phyloP scores from a whole-genome alignment of 1,140 invertebrate genomes.

The Alviniconcha marisindica region DNA sequence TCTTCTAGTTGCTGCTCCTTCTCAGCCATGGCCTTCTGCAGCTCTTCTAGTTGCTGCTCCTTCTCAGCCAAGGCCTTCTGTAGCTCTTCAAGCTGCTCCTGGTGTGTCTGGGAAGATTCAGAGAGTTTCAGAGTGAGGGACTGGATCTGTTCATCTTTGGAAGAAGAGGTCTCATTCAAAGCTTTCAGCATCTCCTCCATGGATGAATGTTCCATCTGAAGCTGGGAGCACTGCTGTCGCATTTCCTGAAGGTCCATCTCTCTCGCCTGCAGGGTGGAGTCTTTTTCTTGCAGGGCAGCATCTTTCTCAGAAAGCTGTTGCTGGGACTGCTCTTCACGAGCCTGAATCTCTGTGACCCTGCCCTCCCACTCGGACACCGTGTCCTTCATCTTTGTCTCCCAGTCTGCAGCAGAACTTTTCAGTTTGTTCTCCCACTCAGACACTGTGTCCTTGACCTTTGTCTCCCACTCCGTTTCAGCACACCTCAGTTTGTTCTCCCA shows the following conservation, averaged over 20 bases:
- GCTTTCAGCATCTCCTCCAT: conserved; percentile 68
- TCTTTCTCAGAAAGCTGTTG: conserved; percentile 35
- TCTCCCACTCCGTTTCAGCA: background rate
- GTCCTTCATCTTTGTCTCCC: conserved; percentile 49
- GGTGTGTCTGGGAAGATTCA: conserved; percentile 25
- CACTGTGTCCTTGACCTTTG: conserved; percentile 23
- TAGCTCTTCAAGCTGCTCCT: background rate
- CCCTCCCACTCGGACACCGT: conserved; percentile 49
- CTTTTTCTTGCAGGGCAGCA: conserved; percentile 52
- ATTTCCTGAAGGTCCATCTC: conserved; percentile 51
- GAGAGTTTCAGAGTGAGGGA: conserved; percentile 48
- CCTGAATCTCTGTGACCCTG: background rate
- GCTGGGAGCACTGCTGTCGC: conserved; percentile 44
- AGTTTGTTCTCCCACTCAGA: conserved; percentile 52
- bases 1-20: conserved; percentile 30
- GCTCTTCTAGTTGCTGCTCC: conserved; percentile 18
- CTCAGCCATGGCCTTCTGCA: conserved; percentile 44
- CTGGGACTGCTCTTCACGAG: background rate
- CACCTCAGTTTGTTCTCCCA: conserved; percentile 24
- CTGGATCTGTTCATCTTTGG: conserved; percentile 58
- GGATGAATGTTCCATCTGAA: conserved; percentile 58
- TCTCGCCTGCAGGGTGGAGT: conserved; percentile 57
- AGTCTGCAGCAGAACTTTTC: conserved; percentile 40
- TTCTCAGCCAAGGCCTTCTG: conserved; percentile 1
- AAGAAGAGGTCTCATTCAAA: conserved; percentile 52